phyloP scores from a whole-genome alignment of 2,888 invertebrate genomes.

The Nudaria mundana region DNA sequence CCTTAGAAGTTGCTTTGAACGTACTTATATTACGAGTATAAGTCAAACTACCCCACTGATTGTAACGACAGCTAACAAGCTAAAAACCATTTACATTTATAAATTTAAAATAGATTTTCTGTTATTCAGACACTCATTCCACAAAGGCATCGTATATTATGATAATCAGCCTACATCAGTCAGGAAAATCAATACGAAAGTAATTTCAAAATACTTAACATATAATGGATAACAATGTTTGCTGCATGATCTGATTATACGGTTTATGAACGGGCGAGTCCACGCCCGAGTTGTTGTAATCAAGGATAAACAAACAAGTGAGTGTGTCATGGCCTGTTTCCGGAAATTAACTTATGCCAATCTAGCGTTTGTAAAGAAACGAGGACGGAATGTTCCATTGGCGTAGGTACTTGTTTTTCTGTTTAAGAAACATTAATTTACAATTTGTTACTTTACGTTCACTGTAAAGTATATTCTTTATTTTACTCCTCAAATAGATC shows the following conservation, averaged over 20 bases:
- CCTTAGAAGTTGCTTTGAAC: too few species aligned
- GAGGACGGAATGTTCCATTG: not conserved
- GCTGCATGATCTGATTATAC: slow-evolving; percentile 34
- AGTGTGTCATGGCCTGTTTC: slow-evolving; percentile 8
- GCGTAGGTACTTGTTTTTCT: not conserved
- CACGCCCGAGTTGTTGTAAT: slow-evolving; percentile 25
- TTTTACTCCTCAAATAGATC: too few species aligned
- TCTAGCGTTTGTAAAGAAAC: slow-evolving; percentile 8
- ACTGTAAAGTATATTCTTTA: too few species aligned
- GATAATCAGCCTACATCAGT: too few species aligned
- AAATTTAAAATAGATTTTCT: too few species aligned
- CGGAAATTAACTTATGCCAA: slow-evolving; percentile 31
- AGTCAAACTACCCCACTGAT: too few species aligned
- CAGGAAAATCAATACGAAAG: slow-evolving; percentile 28
- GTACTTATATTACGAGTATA: too few species aligned
- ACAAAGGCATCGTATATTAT: too few species aligned
- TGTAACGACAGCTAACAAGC: too few species aligned
- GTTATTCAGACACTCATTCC: too few species aligned
- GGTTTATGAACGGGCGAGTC: slow-evolving; percentile 25
- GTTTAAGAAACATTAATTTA: not conserved
- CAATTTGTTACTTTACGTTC: too few species aligned
- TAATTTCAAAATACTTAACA: slow-evolving; percentile 37
- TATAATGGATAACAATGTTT: slow-evolving; percentile 40
- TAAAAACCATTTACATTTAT: too few species aligned
- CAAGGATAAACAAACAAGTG: slow-evolving; percentile 7